Evolutionary conservation across 2,888 invertebrate species (phyloP), one percentile per base, ranked within the genome.

Genomic region (Callinectes sapidus): DNA sequence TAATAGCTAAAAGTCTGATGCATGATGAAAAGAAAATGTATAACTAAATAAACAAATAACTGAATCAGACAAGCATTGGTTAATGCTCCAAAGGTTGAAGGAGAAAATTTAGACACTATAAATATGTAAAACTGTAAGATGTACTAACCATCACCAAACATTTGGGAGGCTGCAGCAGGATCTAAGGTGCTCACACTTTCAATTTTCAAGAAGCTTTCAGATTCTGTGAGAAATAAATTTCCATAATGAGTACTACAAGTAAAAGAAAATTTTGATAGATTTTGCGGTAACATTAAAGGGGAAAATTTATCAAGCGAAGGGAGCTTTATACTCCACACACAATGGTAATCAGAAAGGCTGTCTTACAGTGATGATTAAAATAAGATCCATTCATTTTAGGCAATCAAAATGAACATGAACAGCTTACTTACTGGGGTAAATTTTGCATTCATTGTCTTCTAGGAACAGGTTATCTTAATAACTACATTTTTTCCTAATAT

Each of bases 71-170:
- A 8, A 71, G 28, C n/a, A 71, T 28, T 28, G 61, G 23, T 61
- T 61, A 61, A 61, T 61, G 61, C 61, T 61, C 61, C 61, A 61
- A 61, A 23, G 61, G 1, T 71, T 71, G 28, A 71, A 5, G n/a
- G 28, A 28, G 71, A 23, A 61, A 61, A 71, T 71, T n/a, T 71
- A 71, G n/a, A 71, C 71, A 71, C 23, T 71, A n/a, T 71, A 71
- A 10, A 28, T n/a, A 71, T 71, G 71, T 71, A 71, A 71, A 71
- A 71, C 71, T 81, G 81, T 35, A 81, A 35, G 81, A 81, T 35
- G 55, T 92, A 92, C 87, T 90, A 54, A 92, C 92, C 92, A 81
- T 92, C 92, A 61, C 92, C 92, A 92, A 94, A 94, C 92, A 94
- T 94, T 48, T 91, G 93, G 23, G 90, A 89, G 42, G 93, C 93